Percentiles rank a stretch among this genome's conserved stretches.
Evolutionary conservation across 2,888 invertebrate genomes (phyloP).

Genomic region (Lacanobia oleracea): DNA sequence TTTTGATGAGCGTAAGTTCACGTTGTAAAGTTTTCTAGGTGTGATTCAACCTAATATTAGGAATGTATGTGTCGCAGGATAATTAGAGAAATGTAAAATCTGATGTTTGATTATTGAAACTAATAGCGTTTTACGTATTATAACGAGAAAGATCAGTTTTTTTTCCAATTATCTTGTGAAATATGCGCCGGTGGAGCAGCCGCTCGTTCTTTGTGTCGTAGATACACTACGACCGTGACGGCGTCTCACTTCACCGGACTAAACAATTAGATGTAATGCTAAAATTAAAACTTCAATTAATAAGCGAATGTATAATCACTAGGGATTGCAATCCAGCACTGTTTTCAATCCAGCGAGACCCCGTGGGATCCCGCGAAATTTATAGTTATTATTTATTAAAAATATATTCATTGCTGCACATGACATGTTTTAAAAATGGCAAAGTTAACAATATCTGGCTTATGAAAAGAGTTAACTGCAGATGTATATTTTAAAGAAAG

Average conservation of each 20-base stretch:
- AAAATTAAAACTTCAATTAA: conserved; percentile 71
- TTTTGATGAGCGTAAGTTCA: conserved; percentile 72
- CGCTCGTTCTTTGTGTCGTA: conserved; percentile 11
- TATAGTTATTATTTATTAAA: too few species aligned
- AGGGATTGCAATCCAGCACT: too few species aligned
- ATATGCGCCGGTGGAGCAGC: conserved; percentile 42
- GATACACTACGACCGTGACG: conserved; percentile 8
- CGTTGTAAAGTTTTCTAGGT: conserved; percentile 73
- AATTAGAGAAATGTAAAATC: neutral
- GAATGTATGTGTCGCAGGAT: conserved; percentile 25
- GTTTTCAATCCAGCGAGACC: too few species aligned
- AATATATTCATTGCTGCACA: too few species aligned
- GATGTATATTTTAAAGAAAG: too few species aligned
- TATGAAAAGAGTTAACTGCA: too few species aligned
- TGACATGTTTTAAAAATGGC: too few species aligned
- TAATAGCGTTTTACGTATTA: neutral
- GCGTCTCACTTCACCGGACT: conserved; percentile 45
- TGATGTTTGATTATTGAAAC: neutral
- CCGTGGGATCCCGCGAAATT: too few species aligned
- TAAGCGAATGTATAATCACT: conserved; percentile 76
- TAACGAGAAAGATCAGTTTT: neutral
- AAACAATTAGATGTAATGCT: conserved; percentile 61
- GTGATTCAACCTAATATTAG: conserved; percentile 77
- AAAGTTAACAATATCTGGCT: too few species aligned
- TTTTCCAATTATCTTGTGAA: neutral